A percentile compares a stretch with the other conserved stretches of the same genome.
phyloP scores from a whole-genome alignment of 2,113 vertebrate genomes.

The Tachuris rubrigastra region DNA sequence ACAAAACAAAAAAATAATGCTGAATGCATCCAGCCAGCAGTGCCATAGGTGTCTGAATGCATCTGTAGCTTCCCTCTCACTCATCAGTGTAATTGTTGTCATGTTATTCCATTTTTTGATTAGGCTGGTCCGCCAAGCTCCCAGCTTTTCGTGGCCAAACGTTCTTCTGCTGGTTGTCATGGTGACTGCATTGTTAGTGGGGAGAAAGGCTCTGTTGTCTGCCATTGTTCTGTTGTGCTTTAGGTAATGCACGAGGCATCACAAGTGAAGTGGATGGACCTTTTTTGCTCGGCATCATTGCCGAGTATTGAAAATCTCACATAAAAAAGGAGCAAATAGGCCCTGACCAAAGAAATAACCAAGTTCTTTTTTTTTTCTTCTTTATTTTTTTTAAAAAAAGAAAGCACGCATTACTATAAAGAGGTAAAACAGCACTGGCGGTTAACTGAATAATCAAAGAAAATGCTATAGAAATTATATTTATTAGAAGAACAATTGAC shows the following conservation, averaged over 20 bases:
- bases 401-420: constrained; percentile 75
- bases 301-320: constrained; percentile 83
- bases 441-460: constrained; percentile 74
- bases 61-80: constrained; percentile 76
- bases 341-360: constrained; percentile 82
- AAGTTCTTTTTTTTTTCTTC: constrained; percentile 64
- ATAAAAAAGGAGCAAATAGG: constrained; percentile 86
- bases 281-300: constrained; percentile 85
- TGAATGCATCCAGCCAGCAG: constrained; percentile 70
- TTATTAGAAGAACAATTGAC: constrained; percentile 79
- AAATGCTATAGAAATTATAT: constrained; percentile 76
- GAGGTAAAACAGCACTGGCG: constrained; percentile 73
- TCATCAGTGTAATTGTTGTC: constrained; percentile 84
- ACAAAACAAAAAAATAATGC: constrained; percentile 29
- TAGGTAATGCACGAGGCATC: constrained; percentile 85
- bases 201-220: constrained; percentile 83
- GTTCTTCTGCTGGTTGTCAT: constrained; percentile 85
- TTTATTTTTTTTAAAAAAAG: constrained; percentile 31
- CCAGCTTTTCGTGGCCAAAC: constrained; percentile 82
- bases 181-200: constrained; percentile 81
- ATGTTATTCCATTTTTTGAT: constrained; percentile 87
- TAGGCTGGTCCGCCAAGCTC: constrained; percentile 83
- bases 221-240: constrained; percentile 86
- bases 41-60: constrained; percentile 82
- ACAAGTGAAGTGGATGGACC: constrained; percentile 86